Evolutionary conservation across 2,888 invertebrate genomes (phyloP).

Genomic region (Drosophila nigricruria): DNA sequence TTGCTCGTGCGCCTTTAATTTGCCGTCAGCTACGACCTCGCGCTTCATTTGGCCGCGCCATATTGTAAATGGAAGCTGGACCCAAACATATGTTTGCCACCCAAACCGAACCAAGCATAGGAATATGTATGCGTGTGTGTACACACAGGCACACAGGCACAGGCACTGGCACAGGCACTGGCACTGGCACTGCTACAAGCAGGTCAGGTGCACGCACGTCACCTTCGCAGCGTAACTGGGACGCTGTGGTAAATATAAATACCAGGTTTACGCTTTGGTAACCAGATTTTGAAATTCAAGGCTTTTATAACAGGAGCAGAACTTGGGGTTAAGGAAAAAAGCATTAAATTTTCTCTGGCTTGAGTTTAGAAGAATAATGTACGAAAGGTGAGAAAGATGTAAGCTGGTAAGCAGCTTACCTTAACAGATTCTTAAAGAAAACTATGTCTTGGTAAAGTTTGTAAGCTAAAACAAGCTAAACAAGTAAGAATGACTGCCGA

Average conservation of each 20-base stretch:
- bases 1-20: constrained; percentile 50
- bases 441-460: too few relatives aligned
- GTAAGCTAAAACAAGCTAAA: too few relatives aligned
- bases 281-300: constrained; percentile 2
- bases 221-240: background rate
- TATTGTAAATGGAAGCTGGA: constrained; percentile 72
- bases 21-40: constrained; percentile 34
- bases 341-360: background rate
- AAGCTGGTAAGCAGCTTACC: too few relatives aligned
- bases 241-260: background rate
- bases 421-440: too few relatives aligned
- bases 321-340: background rate
- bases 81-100: constrained; percentile 74
- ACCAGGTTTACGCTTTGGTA: background rate
- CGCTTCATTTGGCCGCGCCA: constrained; percentile 49
- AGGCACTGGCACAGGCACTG: background rate
- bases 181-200: background rate
- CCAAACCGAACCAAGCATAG: constrained; percentile 24
- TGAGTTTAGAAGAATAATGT: background rate
- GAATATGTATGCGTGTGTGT: background rate
- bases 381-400: too few relatives aligned
- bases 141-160: background rate
- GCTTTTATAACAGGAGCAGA: background rate
- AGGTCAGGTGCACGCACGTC: constrained; percentile 1
- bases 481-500: too few relatives aligned